These are phyloP conservation scores for Maconellicoccus hirsutus DNA, from an alignment of 1,140 invertebrate species.

Conservation along the genomic window DNA sequence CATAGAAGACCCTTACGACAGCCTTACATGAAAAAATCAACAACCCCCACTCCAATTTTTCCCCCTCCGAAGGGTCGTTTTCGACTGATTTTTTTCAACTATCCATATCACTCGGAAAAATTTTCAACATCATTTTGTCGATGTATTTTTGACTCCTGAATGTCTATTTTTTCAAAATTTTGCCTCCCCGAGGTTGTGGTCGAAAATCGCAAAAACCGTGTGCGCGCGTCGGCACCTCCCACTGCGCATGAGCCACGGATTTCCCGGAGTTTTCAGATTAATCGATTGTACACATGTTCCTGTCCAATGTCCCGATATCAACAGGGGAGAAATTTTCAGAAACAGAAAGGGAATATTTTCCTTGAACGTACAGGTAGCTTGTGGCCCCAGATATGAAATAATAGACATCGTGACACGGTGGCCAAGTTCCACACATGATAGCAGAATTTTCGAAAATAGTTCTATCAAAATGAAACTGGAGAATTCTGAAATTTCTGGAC, in stretches of 20 bases:
- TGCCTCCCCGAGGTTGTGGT: no score
- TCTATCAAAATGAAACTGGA: neutral
- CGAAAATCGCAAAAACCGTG: no score
- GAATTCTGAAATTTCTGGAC: neutral
- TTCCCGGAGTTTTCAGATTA: slow-evolving; percentile 35
- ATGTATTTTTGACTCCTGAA: no score
- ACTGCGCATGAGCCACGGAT: slow-evolving; percentile 32
- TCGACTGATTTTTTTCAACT: no score
- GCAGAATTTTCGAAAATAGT: slow-evolving; percentile 29
- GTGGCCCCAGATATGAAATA: slow-evolving; percentile 31
- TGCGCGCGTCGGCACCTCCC: no score
- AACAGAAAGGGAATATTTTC: slow-evolving; percentile 37
- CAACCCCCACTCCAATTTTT: no score
- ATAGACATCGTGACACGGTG: slow-evolving; percentile 32
- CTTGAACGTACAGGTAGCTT: slow-evolving; percentile 36
- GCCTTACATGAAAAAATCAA: no score
- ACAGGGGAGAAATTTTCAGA: slow-evolving; percentile 34
- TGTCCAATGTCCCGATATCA: slow-evolving; percentile 27
- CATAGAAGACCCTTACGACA: no score
- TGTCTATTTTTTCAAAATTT: no score
- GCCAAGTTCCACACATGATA: slow-evolving; percentile 33
- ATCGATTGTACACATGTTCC: slow-evolving; percentile 36
- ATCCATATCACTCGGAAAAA: no score
- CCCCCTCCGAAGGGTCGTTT: no score
- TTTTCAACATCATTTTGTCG: no score